These are phyloP conservation scores for Diloba caeruleocephala DNA, from an alignment of 2,888 invertebrate species.

Conservation along the genomic window DNA sequence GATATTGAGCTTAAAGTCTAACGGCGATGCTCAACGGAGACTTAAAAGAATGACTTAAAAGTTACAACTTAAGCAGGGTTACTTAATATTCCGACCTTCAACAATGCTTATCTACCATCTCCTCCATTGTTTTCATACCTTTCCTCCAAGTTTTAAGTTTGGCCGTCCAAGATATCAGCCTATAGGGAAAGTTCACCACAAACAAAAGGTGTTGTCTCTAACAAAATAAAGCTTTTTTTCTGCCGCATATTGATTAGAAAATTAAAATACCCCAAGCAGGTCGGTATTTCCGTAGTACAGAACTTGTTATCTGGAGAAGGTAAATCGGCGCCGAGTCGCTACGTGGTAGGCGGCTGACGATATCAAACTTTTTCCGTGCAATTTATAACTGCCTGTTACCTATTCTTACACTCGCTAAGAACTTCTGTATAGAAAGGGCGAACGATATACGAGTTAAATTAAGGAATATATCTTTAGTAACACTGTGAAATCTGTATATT, in stretches of 20 bases:
- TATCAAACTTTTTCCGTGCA: conserved; percentile 68
- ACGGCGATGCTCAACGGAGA: not conserved
- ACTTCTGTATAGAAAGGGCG: conserved; percentile 27
- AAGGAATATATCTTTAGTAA: conserved; percentile 12
- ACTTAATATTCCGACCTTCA: conserved; percentile 26
- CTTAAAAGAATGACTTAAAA: conserved; percentile 30
- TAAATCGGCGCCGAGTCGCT: conserved; percentile 44
- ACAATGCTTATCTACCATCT: conserved; percentile 44
- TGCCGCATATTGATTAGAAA: conserved; percentile 56
- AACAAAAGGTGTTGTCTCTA: conserved; percentile 50
- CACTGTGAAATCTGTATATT: conserved; percentile 3
- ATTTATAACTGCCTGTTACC: conserved; percentile 63
- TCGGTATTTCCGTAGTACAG: conserved; percentile 25
- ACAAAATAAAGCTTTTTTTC: conserved; percentile 44
- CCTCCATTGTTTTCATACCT: conserved; percentile 42
- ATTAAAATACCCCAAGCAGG: conserved; percentile 52
- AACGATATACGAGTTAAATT: conserved; percentile 22
- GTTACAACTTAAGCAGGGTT: conserved; percentile 35
- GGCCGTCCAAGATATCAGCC: conserved; percentile 21
- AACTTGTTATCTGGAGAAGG: conserved; percentile 53
- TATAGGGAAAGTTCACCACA: conserved; percentile 41
- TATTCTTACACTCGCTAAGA: conserved; percentile 36
- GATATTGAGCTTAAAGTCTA: conserved; percentile 5
- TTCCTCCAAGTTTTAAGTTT: conserved; percentile 23
- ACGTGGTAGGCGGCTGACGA: conserved; percentile 56